phyloP scores from a whole-genome alignment of 2,888 invertebrate genomes.

The Ectemnius lituratus region DNA sequence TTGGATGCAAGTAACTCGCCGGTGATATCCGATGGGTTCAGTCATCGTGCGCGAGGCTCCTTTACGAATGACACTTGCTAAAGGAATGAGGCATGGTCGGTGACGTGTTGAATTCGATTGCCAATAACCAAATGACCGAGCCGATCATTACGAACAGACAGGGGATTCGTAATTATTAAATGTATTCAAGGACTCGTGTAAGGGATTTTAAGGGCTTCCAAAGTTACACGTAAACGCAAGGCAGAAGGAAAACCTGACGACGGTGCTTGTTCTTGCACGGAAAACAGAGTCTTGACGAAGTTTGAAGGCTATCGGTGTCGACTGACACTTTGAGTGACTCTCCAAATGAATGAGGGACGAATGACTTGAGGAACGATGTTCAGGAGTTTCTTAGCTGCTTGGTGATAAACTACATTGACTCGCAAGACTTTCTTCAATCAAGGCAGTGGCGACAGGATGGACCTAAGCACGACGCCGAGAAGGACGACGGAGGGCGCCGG shows the following conservation, averaged over 20 bases:
- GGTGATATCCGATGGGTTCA: not conserved
- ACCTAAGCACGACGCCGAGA: conserved; percentile 78
- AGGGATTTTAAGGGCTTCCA: not conserved
- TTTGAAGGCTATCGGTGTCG: too few species aligned
- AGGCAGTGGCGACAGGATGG: conserved; percentile 71
- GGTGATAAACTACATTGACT: not conserved
- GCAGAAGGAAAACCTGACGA: not conserved
- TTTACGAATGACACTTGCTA: too few species aligned
- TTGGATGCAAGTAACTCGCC: conserved; percentile 1
- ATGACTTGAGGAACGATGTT: not conserved
- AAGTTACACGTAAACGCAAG: not conserved
- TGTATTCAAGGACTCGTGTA: not conserved
- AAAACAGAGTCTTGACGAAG: not conserved
- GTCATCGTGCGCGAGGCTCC: not conserved
- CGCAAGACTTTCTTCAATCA: not conserved
- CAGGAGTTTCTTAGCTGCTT: not conserved
- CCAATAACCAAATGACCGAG: not conserved
- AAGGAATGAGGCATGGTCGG: not conserved
- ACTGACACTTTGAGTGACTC: not conserved
- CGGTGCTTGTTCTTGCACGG: not conserved
- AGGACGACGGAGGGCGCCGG: conserved; percentile 73
- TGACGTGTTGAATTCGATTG: not conserved
- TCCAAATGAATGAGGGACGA: not conserved
- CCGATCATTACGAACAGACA: not conserved
- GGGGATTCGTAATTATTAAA: conserved; percentile 1